Evolutionary conservation across 2,888 invertebrate genomes (phyloP).

Genomic region (Allygus modestus): DNA sequence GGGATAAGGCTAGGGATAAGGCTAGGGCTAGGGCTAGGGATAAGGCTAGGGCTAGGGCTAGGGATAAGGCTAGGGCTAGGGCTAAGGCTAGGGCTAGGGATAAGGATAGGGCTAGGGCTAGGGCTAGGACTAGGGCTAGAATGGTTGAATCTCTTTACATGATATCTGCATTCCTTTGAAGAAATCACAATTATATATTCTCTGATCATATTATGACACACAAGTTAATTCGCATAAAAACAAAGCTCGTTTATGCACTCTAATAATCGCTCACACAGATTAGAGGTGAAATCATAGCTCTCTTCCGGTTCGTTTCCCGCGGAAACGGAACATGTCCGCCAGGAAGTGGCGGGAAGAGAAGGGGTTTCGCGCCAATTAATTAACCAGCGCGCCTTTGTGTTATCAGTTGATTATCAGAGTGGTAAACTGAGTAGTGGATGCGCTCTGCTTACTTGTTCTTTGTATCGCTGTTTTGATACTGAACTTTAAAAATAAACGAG

Average conservation of each 20-base stretch:
- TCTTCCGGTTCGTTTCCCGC: constrained; percentile 36
- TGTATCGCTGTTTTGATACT: not conserved
- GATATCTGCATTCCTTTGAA: too few relatives aligned
- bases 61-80: too few relatives aligned
- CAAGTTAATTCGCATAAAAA: not conserved
- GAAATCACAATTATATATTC: too few relatives aligned
- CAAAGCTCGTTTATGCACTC: not conserved
- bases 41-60: too few relatives aligned
- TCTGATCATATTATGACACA: too few relatives aligned
- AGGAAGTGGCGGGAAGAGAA: constrained; percentile 24
- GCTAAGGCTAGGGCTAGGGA: too few relatives aligned
- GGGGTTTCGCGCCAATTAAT: constrained; percentile 33
- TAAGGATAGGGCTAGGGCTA: too few relatives aligned
- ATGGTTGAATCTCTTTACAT: too few relatives aligned
- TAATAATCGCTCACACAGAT: not conserved
- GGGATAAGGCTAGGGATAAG: too few relatives aligned
- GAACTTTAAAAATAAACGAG: not conserved
- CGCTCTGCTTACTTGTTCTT: not conserved
- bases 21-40: too few relatives aligned
- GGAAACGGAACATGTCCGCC: constrained; percentile 30
- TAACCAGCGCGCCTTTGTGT: not conserved
- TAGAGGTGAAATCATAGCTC: not conserved
- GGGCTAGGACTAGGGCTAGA: too few relatives aligned
- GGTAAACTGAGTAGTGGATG: not conserved
- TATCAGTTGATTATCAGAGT: constrained; percentile 16